phyloP scores from a whole-genome alignment of 2,797 vertebrate genomes.

The Poeciliopsis infans region DNA sequence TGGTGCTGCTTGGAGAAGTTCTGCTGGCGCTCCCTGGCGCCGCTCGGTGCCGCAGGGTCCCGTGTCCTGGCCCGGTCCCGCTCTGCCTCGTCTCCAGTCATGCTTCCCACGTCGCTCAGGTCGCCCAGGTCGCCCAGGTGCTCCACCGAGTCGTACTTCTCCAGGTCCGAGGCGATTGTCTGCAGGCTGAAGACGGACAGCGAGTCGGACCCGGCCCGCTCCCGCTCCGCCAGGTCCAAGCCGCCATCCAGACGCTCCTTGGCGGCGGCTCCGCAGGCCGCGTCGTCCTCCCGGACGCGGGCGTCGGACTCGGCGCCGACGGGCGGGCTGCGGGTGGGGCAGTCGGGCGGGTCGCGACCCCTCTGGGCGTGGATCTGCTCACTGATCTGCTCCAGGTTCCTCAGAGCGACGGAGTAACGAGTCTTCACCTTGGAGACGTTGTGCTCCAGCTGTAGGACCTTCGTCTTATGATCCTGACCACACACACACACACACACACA shows the following conservation, averaged over 20 bases:
- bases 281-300: conserved; percentile 52
- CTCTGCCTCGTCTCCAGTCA: conserved; percentile 72
- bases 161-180: conserved; percentile 92
- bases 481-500: not conserved
- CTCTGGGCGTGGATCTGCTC: conserved; percentile 92
- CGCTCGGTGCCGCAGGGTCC: conserved; percentile 36
- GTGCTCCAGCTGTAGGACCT: conserved; percentile 87
- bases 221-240: conserved; percentile 68
- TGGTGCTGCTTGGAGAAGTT: conserved; percentile 81
- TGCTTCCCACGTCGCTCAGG: conserved; percentile 82
- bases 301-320: conserved; percentile 84
- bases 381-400: conserved; percentile 93
- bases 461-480: conserved; percentile 89
- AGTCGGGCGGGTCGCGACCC: conserved; percentile 57
- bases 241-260: conserved; percentile 69
- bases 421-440: conserved; percentile 89
- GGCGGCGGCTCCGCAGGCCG: conserved; percentile 43
- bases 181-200: conserved; percentile 90
- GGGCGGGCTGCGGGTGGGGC: conserved; percentile 83
- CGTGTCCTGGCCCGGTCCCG: conserved; percentile 40
- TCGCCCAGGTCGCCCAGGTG: conserved; percentile 85
- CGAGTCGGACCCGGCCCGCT: conserved; percentile 83
- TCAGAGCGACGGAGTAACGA: conserved; percentile 88
- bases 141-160: conserved; percentile 93
- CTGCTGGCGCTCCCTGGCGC: conserved; percentile 69